phyloP scores from a whole-genome alignment of 2,888 invertebrate species.

The Tipula vernalis region DNA sequence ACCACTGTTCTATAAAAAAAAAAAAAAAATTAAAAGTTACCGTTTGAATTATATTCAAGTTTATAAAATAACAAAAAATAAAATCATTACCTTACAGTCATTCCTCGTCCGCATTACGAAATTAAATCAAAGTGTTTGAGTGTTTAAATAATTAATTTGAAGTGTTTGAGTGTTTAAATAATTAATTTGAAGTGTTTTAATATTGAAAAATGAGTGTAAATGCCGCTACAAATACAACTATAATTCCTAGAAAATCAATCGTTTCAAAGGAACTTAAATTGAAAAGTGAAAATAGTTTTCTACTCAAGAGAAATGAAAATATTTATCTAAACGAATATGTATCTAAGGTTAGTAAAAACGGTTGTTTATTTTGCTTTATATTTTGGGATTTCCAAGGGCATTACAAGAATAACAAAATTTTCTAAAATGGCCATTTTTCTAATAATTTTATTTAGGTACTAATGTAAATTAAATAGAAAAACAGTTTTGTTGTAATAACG shows the following conservation, averaged over 20 bases:
- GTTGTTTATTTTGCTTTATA: conserved; percentile 17
- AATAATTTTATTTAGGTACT: no score
- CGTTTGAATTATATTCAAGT: no score
- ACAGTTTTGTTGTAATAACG: conserved; percentile 7
- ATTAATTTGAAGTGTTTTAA: background rate
- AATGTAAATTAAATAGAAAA: background rate
- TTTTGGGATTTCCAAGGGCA: conserved; percentile 30
- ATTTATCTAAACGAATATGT: background rate
- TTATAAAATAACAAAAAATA: no score
- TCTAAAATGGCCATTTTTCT: background rate
- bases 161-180: background rate
- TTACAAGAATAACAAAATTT: conserved; percentile 20
- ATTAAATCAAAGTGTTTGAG: no score
- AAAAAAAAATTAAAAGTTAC: no score
- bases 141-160: background rate
- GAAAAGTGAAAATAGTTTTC: background rate
- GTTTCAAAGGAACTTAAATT: background rate
- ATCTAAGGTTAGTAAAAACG: background rate
- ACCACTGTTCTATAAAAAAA: no score
- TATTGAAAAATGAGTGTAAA: background rate
- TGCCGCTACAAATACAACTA: background rate
- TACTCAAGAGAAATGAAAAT: background rate
- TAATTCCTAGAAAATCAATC: background rate
- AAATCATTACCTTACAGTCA: no score
- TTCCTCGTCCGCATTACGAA: no score